Percentiles rank a stretch among this genome's conserved stretches.
These are phyloP conservation scores for Cyanocitta stelleri DNA, from an alignment of 2,113 vertebrate species.

Conservation along the genomic window DNA sequence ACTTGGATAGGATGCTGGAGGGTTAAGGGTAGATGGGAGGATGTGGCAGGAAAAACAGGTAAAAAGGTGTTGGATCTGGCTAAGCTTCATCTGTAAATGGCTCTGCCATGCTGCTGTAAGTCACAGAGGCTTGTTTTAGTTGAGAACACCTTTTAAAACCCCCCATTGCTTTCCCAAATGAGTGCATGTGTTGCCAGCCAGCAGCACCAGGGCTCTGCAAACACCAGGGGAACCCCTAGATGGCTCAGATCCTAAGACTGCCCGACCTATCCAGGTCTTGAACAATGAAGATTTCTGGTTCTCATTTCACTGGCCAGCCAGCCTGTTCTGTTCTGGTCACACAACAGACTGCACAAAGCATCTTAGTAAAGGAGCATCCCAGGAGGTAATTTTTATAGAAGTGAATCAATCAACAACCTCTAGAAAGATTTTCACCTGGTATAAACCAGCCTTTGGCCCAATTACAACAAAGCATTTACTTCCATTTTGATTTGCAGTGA, in stretches of 20 bases:
- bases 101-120: neutral
- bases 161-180: neutral
- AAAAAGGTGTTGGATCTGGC: neutral
- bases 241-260: neutral
- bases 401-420: neutral
- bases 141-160: neutral
- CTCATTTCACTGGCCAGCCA: neutral
- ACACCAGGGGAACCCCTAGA: accelerated
- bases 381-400: neutral
- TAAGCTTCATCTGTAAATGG: neutral
- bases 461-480: neutral
- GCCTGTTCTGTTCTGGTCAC: neutral
- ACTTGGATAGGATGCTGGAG: neutral
- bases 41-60: neutral
- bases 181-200: neutral
- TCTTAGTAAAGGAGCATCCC: neutral
- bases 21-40: neutral
- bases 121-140: neutral
- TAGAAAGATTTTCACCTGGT: neutral
- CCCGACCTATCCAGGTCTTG: neutral
- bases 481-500: neutral
- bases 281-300: neutral
- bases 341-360: neutral
- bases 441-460: neutral
- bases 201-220: neutral